phyloP scores from a whole-genome alignment of 2,888 invertebrate species.

The Ochropleura leucogaster region DNA sequence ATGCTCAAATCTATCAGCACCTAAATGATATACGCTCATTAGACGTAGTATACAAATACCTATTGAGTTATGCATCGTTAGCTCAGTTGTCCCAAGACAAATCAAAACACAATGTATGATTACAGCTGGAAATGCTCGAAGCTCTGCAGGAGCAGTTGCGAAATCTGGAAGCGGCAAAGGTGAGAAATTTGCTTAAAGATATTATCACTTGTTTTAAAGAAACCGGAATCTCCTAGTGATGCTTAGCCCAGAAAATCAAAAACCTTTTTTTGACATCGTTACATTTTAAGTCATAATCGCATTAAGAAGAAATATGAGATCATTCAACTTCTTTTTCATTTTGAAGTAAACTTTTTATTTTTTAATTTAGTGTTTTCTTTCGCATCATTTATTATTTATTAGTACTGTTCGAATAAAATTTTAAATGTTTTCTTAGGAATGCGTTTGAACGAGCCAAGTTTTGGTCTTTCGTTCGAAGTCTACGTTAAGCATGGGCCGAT shows the following conservation, averaged over 20 bases:
- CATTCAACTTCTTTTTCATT: too few species aligned
- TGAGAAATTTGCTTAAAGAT: constrained; percentile 6
- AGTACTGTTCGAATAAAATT: background rate
- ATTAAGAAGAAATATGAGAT: too few species aligned
- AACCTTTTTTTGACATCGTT: too few species aligned
- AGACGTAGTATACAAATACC: background rate
- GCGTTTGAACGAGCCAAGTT: background rate
- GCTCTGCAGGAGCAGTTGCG: background rate
- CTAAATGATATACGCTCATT: background rate
- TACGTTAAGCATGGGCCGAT: background rate
- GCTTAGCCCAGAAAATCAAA: background rate
- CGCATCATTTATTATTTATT: too few species aligned
- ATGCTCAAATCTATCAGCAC: too few species aligned
- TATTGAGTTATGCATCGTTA: background rate
- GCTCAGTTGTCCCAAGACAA: background rate
- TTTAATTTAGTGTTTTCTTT: too few species aligned
- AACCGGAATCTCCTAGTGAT: background rate
- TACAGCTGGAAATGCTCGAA: background rate
- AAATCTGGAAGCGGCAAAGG: background rate
- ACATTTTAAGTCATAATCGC: too few species aligned
- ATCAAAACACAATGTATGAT: background rate
- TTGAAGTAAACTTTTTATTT: too few species aligned
- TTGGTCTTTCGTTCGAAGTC: background rate
- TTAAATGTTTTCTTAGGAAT: background rate
- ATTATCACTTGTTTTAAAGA: background rate